phyloP scores from a whole-genome alignment of 2,888 invertebrate genomes.

The Netelia melanura region DNA sequence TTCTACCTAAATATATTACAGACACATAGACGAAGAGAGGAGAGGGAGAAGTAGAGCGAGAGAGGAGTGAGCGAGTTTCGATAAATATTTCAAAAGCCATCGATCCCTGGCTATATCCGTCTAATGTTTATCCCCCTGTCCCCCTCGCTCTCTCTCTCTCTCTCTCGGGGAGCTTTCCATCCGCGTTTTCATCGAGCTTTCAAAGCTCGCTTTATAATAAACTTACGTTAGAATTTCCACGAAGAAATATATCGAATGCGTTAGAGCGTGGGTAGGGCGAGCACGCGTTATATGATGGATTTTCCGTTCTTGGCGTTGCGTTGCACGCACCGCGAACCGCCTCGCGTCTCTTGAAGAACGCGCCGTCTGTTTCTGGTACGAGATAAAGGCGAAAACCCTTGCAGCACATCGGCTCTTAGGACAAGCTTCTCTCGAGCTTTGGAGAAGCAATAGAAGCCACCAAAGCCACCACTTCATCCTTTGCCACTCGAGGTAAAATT shows the following conservation, averaged over 20 bases:
- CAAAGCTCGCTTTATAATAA: slow-evolving; percentile 59
- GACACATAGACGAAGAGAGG: too few relatives aligned
- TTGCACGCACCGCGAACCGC: slow-evolving; percentile 14
- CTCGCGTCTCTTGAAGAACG: slow-evolving; percentile 41
- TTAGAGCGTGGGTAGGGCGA: slow-evolving; percentile 30
- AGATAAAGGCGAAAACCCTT: slow-evolving; percentile 64
- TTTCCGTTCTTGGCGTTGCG: slow-evolving; percentile 25
- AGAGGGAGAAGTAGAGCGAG: too few relatives aligned
- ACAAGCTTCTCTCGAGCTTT: slow-evolving; percentile 38
- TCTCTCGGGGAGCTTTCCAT: neutral
- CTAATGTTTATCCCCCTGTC: slow-evolving; percentile 41
- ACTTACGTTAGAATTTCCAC: slow-evolving; percentile 32
- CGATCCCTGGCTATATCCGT: slow-evolving; percentile 22
- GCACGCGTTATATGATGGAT: slow-evolving; percentile 24
- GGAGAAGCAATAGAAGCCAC: slow-evolving; percentile 66
- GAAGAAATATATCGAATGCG: neutral
- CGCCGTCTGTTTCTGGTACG: slow-evolving; percentile 67
- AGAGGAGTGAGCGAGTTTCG: neutral
- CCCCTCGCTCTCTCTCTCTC: too few relatives aligned
- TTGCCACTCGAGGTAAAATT: slow-evolving; percentile 71
- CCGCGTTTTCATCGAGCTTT: slow-evolving; percentile 10
- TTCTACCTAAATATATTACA: too few relatives aligned
- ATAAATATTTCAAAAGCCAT: slow-evolving; percentile 33
- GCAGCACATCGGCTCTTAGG: slow-evolving; percentile 22
- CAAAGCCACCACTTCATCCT: slow-evolving; percentile 65